These are phyloP conservation scores for Proctacanthus coquilletti DNA, from an alignment of 1,140 invertebrate genomes.

Conservation along the genomic window DNA sequence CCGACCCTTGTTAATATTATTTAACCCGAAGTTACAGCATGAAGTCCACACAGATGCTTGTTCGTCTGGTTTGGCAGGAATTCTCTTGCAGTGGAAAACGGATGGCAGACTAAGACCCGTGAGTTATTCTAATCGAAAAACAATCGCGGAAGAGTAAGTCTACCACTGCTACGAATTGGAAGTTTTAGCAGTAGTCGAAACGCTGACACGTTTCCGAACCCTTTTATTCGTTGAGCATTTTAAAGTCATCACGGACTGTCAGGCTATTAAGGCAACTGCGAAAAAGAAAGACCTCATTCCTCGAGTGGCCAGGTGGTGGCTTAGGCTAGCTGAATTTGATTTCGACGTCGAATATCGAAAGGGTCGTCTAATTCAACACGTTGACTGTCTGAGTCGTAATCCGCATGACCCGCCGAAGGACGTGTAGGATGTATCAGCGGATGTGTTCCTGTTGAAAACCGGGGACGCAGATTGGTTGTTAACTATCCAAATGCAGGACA, in stretches of 20 bases:
- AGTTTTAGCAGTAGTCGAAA: slow-evolving; percentile 7
- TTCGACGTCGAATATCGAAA: slow-evolving; percentile 20
- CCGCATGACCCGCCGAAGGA: background rate
- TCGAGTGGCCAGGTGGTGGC: slow-evolving; percentile 20
- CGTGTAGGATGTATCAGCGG: background rate
- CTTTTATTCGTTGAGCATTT: slow-evolving; percentile 4
- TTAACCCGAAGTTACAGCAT: background rate
- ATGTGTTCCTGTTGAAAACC: background rate
- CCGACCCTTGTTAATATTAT: too few species aligned
- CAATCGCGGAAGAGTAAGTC: slow-evolving; percentile 7
- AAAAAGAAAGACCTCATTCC: slow-evolving; percentile 7
- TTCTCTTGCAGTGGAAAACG: slow-evolving; percentile 1
- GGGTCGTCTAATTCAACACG: slow-evolving; percentile 16
- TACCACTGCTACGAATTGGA: too few species aligned
- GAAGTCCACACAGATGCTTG: slow-evolving; percentile 6
- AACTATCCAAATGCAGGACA: background rate
- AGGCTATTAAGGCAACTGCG: background rate
- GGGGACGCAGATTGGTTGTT: background rate
- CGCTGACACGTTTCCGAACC: slow-evolving; percentile 1
- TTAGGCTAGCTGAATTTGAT: slow-evolving; percentile 18
- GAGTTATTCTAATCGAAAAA: slow-evolving; percentile 7
- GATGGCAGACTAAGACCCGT: background rate
- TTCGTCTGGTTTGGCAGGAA: background rate
- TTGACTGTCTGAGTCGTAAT: slow-evolving; percentile 13
- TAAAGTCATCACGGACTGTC: slow-evolving; percentile 5